Conservation (phyloP, 2,113 vertebrate genomes). For the Aplodontia rufa region DNA sequence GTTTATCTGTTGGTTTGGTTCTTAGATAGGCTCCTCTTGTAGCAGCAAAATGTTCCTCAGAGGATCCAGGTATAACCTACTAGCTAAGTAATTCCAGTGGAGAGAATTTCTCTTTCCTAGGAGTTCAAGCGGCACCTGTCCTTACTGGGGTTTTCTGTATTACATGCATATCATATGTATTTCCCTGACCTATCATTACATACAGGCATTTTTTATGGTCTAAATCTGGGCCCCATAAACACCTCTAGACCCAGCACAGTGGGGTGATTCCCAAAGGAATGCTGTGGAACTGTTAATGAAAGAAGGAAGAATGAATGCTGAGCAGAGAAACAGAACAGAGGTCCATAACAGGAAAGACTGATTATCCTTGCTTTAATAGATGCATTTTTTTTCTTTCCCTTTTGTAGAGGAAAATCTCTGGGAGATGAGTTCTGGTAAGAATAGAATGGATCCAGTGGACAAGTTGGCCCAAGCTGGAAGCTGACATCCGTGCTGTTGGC, state of each 20-base stretch:
- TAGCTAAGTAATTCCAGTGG: background rate
- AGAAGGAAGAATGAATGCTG: background rate
- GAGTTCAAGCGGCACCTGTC: background rate
- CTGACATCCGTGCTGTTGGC: background rate
- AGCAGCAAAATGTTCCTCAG: background rate
- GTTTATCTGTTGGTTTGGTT: background rate
- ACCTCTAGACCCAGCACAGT: background rate
- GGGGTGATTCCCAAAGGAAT: background rate
- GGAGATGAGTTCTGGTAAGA: slow-evolving; percentile 41
- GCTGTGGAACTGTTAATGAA: background rate
- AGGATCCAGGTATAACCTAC: background rate
- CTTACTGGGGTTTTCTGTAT: background rate
- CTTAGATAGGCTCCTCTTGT: background rate
- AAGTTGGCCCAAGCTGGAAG: slow-evolving; percentile 45
- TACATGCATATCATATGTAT: background rate
- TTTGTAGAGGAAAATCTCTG: slow-evolving; percentile 18
- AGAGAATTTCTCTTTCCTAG: background rate
- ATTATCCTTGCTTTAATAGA: background rate
- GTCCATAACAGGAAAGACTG: background rate
- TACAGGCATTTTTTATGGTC: background rate
- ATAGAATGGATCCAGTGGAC: slow-evolving; percentile 35
- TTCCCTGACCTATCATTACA: background rate
- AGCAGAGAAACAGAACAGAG: slow-evolving; percentile 7
- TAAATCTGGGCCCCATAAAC: background rate
- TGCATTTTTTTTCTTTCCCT: background rate